Percentiles rank a stretch among this genome's conserved stretches.
Conservation (phyloP, 1,140 invertebrate species). For the Macrocentrus cingulum region DNA sequence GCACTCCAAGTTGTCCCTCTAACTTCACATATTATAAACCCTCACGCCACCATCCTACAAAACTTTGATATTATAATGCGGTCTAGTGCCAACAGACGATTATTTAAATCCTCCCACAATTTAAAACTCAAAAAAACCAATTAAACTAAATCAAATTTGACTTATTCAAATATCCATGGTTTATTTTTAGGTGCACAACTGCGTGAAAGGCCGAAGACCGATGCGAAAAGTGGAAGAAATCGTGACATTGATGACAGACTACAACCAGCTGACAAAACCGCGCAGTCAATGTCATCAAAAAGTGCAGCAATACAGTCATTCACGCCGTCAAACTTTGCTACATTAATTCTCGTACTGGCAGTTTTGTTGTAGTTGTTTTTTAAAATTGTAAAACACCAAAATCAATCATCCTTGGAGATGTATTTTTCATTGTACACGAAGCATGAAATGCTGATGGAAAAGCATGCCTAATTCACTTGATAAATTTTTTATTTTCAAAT, state of each 20-base stretch:
- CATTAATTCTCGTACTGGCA: constrained; percentile 19
- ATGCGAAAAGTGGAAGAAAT: constrained; percentile 27
- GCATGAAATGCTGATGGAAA: no score
- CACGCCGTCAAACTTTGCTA: constrained; percentile 12
- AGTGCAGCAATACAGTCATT: constrained; percentile 29
- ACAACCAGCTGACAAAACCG: constrained; percentile 49
- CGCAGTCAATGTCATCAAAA: constrained; percentile 54
- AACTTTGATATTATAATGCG: no score
- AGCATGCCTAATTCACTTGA: no score
- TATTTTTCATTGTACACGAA: not conserved
- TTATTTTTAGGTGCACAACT: constrained; percentile 37
- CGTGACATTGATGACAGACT: constrained; percentile 30
- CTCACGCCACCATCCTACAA: no score
- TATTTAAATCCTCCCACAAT: no score
- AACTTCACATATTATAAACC: not conserved
- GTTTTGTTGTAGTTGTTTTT: constrained; percentile 25
- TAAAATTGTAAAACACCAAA: not conserved
- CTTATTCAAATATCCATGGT: constrained; percentile 1
- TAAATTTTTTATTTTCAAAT: no score
- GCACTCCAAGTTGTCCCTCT: not conserved
- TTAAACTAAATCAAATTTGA: no score
- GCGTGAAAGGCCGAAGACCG: constrained; percentile 22
- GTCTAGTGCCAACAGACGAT: no score
- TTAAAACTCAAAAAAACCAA: no score
- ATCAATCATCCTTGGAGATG: not conserved